A percentile compares a stretch with the other conserved stretches of the same genome.
Evolutionary conservation across 2,797 vertebrate genomes (phyloP).

Genomic region (Aeoliscus strigatus): DNA sequence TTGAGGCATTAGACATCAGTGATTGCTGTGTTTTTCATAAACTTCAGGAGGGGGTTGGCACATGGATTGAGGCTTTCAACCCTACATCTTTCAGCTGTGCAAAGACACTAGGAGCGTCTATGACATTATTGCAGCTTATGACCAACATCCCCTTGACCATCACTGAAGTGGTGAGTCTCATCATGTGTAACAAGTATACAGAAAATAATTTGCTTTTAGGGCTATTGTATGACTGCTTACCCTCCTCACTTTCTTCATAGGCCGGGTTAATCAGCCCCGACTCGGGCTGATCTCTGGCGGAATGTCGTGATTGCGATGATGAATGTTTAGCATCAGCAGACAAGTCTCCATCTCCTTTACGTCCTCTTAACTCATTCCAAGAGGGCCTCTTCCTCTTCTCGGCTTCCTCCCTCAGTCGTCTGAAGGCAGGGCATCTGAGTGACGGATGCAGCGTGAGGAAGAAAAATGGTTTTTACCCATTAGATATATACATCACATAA

Average conservation of each 20-base stretch:
- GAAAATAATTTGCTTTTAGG: not conserved
- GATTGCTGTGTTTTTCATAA: no score
- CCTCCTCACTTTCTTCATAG: slow-evolving; percentile 88
- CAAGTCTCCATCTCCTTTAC: slow-evolving; percentile 71
- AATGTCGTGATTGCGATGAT: slow-evolving; percentile 63
- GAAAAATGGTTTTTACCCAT: no score
- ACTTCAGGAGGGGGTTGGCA: slow-evolving; percentile 1
- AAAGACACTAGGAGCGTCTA: slow-evolving; percentile 14
- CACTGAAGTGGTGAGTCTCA: no score
- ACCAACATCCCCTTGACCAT: not conserved
- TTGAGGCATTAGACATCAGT: slow-evolving; percentile 26
- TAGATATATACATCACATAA: no score
- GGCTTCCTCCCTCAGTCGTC: slow-evolving; percentile 78
- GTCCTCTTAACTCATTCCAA: slow-evolving; percentile 76
- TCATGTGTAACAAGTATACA: no score
- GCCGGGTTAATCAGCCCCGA: slow-evolving; percentile 88
- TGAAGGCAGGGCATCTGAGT: slow-evolving; percentile 84
- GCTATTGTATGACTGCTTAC: slow-evolving; percentile 60
- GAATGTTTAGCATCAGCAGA: slow-evolving; percentile 64
- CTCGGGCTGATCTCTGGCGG: slow-evolving; percentile 74
- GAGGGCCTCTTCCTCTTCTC: slow-evolving; percentile 79
- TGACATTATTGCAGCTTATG: slow-evolving; percentile 13
- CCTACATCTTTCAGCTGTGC: no score
- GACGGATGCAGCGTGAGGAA: slow-evolving; percentile 17
- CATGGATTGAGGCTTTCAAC: slow-evolving; percentile 22